Base-by-base conservation (phyloP, 2,888 invertebrate genomes). In the Gerris lacustris region DNA sequence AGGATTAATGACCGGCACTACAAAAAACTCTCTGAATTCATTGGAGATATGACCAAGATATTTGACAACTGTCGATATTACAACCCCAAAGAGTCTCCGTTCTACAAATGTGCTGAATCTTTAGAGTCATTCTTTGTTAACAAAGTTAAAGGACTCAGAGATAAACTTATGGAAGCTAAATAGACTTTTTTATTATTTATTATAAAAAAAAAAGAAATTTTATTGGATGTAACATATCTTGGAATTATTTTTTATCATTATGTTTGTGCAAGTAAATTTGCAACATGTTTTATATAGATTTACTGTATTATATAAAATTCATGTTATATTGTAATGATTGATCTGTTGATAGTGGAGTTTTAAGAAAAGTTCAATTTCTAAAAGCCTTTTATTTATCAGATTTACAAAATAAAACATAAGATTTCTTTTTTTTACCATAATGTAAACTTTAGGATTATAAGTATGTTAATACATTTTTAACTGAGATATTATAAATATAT, bases 41-140 rank as follows among this genome's bases (percentile, higher is more conserved):
- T 96, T 79, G 94, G 94, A 80, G 98, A 98, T 81, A 94, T 97
- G 88, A 96, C 94, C 74, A 94, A 95, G 83, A 95, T 99, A 79
- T 97, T 98, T 82, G 96, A 98, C 83, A 99, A 99, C 83, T 98
- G 98, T 85, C 90, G 97, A 76, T 94, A 94, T 80, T 97, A 96
- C 83, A 97, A 97, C 83, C 93, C 95, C 72, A 91, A 92, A 79
- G 95, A 95, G 81, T 94, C 96, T 18, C 92, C 94, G 73, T 96
- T 96, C 83, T 96, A 92, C 83, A 91, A 95, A 79, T 96, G 96
- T 83, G 97, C 97, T 43, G 96, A 96, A 80, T 90, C 92, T 70
- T 85, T 98, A 74, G 97, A 98, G 83, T 91, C 92, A 73, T 96
- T 91, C 82, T 97, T 98, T 84, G 93, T 94, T 80, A 91, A 92